phyloP scores from a whole-genome alignment of 2,113 vertebrate genomes.

The Scomber japonicus region DNA sequence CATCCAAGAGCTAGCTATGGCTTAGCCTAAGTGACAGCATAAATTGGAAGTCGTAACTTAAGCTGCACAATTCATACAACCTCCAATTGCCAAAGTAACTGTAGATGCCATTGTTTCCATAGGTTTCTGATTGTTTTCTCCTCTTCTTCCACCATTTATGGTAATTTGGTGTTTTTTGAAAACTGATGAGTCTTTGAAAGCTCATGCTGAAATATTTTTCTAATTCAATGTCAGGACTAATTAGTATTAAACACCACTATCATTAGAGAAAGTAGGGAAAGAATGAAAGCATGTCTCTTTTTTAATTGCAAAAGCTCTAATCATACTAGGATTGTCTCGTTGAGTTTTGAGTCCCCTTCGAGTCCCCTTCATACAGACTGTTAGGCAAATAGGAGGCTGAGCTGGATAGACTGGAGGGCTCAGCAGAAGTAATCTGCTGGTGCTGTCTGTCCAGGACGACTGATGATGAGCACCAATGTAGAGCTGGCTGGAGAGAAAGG shows the following conservation, averaged over 20 bases:
- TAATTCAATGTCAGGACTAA: neutral
- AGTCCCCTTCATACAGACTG: slow-evolving; percentile 17
- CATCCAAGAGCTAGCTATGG: too few relatives aligned
- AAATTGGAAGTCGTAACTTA: too few relatives aligned
- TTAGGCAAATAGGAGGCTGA: slow-evolving; percentile 35
- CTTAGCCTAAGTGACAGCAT: too few relatives aligned
- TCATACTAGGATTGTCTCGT: neutral
- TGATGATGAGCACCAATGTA: slow-evolving; percentile 61
- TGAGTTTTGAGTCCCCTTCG: slow-evolving; percentile 28
- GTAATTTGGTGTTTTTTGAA: too few relatives aligned
- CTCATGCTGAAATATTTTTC: too few relatives aligned
- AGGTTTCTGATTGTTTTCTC: too few relatives aligned
- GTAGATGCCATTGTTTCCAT: too few relatives aligned
- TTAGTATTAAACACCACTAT: neutral
- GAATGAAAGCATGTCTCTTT: neutral
- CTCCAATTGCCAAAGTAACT: too few relatives aligned
- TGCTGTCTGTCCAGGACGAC: slow-evolving; percentile 38
- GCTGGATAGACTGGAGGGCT: slow-evolving; percentile 38
- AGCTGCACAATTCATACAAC: too few relatives aligned
- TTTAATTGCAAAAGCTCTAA: neutral
- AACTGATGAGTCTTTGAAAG: too few relatives aligned
- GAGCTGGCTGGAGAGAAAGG: slow-evolving; percentile 41
- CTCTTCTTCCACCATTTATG: too few relatives aligned
- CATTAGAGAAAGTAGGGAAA: neutral
- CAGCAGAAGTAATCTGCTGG: slow-evolving; percentile 45